Evolutionary conservation across 1,140 invertebrate genomes (phyloP).

Genomic region (Trichonephila inaurata): DNA sequence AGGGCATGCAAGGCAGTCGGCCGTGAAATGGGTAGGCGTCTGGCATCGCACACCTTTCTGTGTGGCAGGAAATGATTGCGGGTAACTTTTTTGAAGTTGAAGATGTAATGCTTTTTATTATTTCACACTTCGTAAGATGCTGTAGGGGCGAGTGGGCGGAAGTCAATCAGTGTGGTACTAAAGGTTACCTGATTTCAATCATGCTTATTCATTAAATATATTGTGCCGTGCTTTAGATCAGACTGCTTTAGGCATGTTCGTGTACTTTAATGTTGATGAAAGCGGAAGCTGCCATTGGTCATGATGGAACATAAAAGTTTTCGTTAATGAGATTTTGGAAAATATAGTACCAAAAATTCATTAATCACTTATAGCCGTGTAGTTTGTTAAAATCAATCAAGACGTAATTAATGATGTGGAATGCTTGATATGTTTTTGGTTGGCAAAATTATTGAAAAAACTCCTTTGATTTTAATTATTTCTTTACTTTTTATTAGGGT

Average conservation of each 20-base stretch:
- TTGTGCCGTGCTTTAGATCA: background rate
- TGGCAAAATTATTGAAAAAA: no score
- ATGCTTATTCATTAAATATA: background rate
- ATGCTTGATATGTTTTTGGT: no score
- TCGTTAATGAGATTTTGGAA: no score
- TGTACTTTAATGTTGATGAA: background rate
- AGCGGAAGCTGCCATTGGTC: background rate
- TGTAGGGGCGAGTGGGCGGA: background rate
- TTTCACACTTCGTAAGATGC: background rate
- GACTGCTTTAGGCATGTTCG: background rate
- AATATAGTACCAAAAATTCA: no score
- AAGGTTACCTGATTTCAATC: background rate
- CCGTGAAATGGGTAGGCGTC: constrained; percentile 64
- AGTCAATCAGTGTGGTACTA: background rate
- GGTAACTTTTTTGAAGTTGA: background rate
- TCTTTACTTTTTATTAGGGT: no score
- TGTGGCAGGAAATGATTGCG: constrained; percentile 55
- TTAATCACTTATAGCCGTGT: no score
- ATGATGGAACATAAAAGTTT: no score
- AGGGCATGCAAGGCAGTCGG: constrained; percentile 10
- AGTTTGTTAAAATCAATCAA: no score
- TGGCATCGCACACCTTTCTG: background rate
- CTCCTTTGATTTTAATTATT: no score
- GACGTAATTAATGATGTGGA: no score
- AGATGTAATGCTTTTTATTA: constrained; percentile 18